Conservation (phyloP, 1,140 invertebrate species). For the Cydia strobilella region DNA sequence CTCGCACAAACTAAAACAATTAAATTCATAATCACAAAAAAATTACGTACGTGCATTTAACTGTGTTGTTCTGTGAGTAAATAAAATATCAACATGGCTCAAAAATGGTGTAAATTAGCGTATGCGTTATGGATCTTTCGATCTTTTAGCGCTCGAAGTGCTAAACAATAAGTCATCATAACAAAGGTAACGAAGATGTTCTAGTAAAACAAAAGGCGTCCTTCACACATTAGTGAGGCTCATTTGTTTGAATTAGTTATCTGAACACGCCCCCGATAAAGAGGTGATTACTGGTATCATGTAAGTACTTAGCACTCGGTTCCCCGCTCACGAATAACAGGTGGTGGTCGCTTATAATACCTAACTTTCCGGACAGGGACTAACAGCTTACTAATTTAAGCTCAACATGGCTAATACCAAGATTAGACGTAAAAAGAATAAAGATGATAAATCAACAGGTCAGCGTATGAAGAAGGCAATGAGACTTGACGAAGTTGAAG, state of each 20-base stretch:
- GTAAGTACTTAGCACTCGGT: slow-evolving; percentile 65
- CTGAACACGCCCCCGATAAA: slow-evolving; percentile 63
- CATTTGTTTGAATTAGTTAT: slow-evolving; percentile 65
- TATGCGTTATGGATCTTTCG: slow-evolving; percentile 36
- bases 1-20: slow-evolving; percentile 19
- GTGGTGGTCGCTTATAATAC: slow-evolving; percentile 41
- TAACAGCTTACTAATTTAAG: slow-evolving; percentile 32
- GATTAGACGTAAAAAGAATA: slow-evolving; percentile 48
- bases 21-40: slow-evolving; percentile 30
- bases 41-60: slow-evolving; percentile 18
- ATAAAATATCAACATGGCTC: slow-evolving; percentile 11
- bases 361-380: slow-evolving; percentile 49
- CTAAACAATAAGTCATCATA: slow-evolving; percentile 43
- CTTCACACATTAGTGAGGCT: slow-evolving; percentile 75
- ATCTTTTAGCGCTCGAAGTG: slow-evolving; percentile 43
- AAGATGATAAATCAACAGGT: slow-evolving; percentile 39
- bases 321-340: slow-evolving; percentile 34
- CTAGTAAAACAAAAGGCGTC: slow-evolving; percentile 73
- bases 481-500: slow-evolving; percentile 7
- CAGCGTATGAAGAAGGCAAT: slow-evolving; percentile 1
- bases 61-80: slow-evolving; percentile 27
- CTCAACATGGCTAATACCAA: slow-evolving; percentile 72
- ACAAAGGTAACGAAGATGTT: slow-evolving; percentile 69
- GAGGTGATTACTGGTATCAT: slow-evolving; percentile 75
- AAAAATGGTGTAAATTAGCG: slow-evolving; percentile 20